These are phyloP conservation scores for Epinephelus cyanopodus DNA, from an alignment of 2,113 vertebrate species.

Conservation along the genomic window DNA sequence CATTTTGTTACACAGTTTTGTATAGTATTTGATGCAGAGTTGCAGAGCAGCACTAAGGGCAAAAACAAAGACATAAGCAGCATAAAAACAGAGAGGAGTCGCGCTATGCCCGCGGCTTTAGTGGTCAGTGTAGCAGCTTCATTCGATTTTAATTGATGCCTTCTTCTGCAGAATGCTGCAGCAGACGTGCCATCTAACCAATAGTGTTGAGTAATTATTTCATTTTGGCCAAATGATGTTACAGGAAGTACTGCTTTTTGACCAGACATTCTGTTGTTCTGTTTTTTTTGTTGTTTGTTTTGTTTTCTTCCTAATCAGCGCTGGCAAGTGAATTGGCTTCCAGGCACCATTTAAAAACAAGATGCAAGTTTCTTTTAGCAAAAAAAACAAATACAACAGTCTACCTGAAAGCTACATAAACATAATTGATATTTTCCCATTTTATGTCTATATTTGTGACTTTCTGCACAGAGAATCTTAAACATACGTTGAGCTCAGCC, in stretches of 20 bases:
- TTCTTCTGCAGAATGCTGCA: no score
- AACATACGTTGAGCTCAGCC: constrained; percentile 25
- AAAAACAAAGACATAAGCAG: no score
- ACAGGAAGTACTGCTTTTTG: background rate
- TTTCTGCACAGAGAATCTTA: constrained; percentile 14
- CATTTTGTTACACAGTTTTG: no score
- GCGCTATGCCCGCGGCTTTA: no score
- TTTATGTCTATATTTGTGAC: constrained; percentile 29
- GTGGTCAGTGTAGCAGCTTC: no score
- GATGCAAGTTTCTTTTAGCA: background rate
- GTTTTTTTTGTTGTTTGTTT: background rate
- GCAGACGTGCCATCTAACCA: no score
- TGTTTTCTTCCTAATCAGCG: background rate
- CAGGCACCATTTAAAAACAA: background rate
- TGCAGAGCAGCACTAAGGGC: no score
- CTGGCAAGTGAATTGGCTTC: background rate
- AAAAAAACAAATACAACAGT: background rate
- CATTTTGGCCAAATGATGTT: background rate
- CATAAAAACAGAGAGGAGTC: no score
- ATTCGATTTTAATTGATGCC: no score
- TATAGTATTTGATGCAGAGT: no score
- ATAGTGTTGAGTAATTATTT: background rate
- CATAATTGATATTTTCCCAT: constrained; percentile 17
- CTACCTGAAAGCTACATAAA: background rate
- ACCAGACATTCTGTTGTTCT: background rate